These are phyloP conservation scores for Collichthys lucidus DNA, from an alignment of 2,113 vertebrate genomes.

Conservation along the genomic window DNA sequence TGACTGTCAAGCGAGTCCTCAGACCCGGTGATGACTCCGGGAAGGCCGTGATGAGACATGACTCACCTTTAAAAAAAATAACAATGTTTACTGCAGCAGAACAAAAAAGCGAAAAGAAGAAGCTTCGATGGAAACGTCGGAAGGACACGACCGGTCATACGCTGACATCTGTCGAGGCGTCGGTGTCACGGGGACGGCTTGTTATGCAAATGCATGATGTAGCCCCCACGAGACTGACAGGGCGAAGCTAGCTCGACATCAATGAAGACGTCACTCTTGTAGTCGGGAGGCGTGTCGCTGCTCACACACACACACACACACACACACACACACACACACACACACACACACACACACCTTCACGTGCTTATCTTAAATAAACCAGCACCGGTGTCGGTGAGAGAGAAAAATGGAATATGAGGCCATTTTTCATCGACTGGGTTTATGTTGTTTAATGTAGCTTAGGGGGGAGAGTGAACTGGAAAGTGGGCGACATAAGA, in stretches of 20 bases:
- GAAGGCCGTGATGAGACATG: conserved; percentile 37
- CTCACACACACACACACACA: not conserved
- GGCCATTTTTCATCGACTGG: conserved; percentile 47
- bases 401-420: conserved; percentile 16
- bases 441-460: conserved; percentile 32
- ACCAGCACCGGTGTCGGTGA: not conserved
- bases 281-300: not conserved
- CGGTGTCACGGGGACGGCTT: conserved; percentile 61
- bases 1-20: conserved; percentile 32
- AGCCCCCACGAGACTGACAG: conserved; percentile 61
- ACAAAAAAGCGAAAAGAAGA: conserved; percentile 37
- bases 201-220: conserved; percentile 72
- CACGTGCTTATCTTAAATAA: conserved; percentile 51
- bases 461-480: conserved; percentile 28
- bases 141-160: conserved; percentile 31
- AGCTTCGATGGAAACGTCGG: conserved; percentile 16
- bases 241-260: conserved; percentile 49
- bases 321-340: too few relatives aligned
- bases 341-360: conserved; percentile 5
- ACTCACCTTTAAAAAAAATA: conserved; percentile 13
- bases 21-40: conserved; percentile 3
- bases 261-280: conserved; percentile 45
- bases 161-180: conserved; percentile 73
- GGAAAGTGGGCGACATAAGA: conserved; percentile 44
- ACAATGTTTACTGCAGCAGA: conserved; percentile 23